Evolutionary conservation across 2,113 vertebrate species (phyloP).

Genomic region (Ammodytes dubius): DNA sequence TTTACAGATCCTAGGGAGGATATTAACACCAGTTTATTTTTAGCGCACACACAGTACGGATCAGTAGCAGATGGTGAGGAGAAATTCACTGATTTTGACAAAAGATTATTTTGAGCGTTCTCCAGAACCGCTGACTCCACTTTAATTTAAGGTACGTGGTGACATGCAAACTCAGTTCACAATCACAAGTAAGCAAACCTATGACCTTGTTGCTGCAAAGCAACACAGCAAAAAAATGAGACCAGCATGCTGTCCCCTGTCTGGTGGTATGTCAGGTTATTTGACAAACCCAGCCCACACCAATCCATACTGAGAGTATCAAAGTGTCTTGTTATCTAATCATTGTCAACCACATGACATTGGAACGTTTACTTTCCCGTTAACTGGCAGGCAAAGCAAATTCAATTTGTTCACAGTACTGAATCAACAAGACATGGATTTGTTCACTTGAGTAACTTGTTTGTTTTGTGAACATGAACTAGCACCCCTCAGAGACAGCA

Average conservation of each 20-base stretch:
- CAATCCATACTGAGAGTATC: constrained; percentile 29
- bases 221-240: constrained; percentile 3
- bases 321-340: constrained; percentile 48
- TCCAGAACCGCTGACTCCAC: too few species aligned
- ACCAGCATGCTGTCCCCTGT: background rate
- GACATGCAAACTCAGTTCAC: background rate
- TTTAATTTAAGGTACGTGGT: background rate
- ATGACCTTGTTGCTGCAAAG: constrained; percentile 9
- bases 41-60: too few species aligned
- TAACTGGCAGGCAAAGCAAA: constrained; percentile 42
- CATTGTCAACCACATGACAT: constrained; percentile 30
- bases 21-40: too few species aligned
- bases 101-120: too few species aligned
- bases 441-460: constrained; percentile 65
- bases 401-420: constrained; percentile 33
- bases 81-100: too few species aligned
- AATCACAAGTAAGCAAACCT: constrained; percentile 1
- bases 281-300: constrained; percentile 16
- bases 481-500: constrained; percentile 63
- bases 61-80: too few species aligned
- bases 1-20: too few species aligned
- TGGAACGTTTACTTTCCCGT: background rate
- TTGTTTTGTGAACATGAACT: constrained; percentile 67
- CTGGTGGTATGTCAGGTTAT: background rate
- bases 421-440: constrained; percentile 49